Conservation (phyloP, 1,140 invertebrate species). For the Trypoxylus dichotomus region DNA sequence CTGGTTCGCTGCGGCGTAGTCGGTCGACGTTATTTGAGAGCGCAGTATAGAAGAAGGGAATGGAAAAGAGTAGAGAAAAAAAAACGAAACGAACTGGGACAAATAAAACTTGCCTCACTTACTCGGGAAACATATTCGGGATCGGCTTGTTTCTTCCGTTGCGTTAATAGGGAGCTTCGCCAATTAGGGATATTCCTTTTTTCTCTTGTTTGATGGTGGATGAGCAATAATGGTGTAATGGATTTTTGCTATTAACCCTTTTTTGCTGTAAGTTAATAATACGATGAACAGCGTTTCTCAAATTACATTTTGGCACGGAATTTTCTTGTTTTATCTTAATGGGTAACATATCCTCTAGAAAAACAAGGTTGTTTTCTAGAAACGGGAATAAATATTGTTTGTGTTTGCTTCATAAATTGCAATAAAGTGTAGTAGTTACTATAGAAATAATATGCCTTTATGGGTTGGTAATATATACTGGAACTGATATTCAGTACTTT, state of each 20-base stretch:
- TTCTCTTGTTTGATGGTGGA: not conserved
- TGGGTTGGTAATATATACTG: too few species aligned
- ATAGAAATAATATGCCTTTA: too few species aligned
- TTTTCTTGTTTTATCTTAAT: too few species aligned
- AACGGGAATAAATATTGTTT: too few species aligned
- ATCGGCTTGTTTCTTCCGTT: not conserved
- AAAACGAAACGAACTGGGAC: not conserved
- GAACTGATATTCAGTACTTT: too few species aligned
- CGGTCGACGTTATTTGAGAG: not conserved
- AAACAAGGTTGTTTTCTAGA: too few species aligned
- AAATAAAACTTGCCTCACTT: not conserved
- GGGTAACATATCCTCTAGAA: too few species aligned
- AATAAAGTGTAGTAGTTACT: too few species aligned
- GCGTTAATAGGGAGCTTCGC: not conserved
- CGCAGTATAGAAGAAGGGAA: not conserved
- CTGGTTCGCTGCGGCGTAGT: not conserved
- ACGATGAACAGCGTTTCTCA: not conserved
- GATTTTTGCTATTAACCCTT: not conserved
- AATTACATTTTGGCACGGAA: not conserved
- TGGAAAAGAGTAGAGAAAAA: not conserved
- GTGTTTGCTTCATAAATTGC: too few species aligned
- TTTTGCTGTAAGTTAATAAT: not conserved
- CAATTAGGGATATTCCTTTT: not conserved
- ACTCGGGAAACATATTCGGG: not conserved
- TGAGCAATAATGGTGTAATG: not conserved